Conservation (phyloP, 2,797 vertebrate species). For the Parauchenoglanis punctatus region DNA sequence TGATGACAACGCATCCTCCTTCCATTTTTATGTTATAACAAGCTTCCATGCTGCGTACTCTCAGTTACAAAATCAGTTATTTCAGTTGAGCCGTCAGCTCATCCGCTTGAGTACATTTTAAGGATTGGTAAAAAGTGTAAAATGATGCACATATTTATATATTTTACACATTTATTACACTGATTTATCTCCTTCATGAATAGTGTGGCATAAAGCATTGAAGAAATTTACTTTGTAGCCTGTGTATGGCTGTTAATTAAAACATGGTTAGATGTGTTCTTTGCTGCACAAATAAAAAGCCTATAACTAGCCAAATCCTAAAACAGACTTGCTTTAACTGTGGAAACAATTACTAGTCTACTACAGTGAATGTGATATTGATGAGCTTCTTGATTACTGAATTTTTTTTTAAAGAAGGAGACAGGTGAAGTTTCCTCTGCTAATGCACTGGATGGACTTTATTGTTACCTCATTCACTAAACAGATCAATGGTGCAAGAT, state of each 20-base stretch:
- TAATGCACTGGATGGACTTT: constrained; percentile 92
- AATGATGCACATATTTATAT: neutral
- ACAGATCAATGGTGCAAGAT: constrained; percentile 95
- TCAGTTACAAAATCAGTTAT: neutral
- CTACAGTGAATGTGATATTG: neutral
- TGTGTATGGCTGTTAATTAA: neutral
- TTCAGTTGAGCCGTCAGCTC: neutral
- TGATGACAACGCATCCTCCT: neutral
- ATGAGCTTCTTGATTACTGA: neutral
- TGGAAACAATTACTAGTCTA: neutral
- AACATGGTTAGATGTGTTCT: neutral
- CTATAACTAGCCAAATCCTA: neutral
- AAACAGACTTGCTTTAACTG: neutral
- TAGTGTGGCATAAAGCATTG: neutral
- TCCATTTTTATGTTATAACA: neutral
- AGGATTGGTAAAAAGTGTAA: neutral
- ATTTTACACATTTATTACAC: neutral
- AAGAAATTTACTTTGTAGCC: neutral
- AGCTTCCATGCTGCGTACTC: neutral
- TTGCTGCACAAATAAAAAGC: neutral
- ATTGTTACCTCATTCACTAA: constrained; percentile 98
- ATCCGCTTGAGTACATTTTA: neutral
- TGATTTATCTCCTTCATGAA: neutral
- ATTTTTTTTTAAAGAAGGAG: constrained; percentile 31
- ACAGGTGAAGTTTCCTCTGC: constrained; percentile 64